phyloP scores from a whole-genome alignment of 2,797 vertebrate genomes.

The Enteromius radiatus region DNA sequence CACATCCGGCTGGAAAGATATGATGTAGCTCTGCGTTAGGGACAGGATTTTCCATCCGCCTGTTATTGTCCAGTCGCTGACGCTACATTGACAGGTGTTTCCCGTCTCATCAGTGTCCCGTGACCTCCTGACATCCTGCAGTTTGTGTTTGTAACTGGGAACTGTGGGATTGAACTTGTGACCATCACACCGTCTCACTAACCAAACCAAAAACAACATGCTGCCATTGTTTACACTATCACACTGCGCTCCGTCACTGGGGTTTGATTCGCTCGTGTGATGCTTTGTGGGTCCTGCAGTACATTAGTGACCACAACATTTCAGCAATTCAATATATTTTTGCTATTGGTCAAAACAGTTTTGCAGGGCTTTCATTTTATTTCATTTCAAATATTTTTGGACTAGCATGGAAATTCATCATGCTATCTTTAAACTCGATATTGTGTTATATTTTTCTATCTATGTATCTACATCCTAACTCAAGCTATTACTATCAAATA shows the following conservation, averaged over 20 bases:
- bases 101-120: conserved; percentile 74
- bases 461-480: too few relatives aligned
- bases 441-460: neutral
- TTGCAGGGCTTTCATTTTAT: neutral
- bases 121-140: conserved; percentile 74
- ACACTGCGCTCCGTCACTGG: neutral
- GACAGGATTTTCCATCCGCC: conserved; percentile 76
- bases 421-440: neutral
- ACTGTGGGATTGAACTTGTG: conserved; percentile 24
- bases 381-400: neutral
- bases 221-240: neutral
- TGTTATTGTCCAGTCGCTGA: conserved; percentile 74
- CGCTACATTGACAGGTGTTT: conserved; percentile 81
- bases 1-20: conserved; percentile 47
- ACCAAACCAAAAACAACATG: conserved; percentile 48
- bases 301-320: neutral
- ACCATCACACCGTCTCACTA: conserved; percentile 22
- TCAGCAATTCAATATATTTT: neutral
- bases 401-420: neutral
- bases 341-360: neutral
- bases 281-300: neutral
- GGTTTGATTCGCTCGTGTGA: neutral
- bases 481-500: too few relatives aligned
- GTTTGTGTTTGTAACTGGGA: conserved; percentile 50
- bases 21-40: conserved; percentile 51